Base-by-base conservation (phyloP, 2,888 invertebrate species). In the Drosophila antonietae region DNA sequence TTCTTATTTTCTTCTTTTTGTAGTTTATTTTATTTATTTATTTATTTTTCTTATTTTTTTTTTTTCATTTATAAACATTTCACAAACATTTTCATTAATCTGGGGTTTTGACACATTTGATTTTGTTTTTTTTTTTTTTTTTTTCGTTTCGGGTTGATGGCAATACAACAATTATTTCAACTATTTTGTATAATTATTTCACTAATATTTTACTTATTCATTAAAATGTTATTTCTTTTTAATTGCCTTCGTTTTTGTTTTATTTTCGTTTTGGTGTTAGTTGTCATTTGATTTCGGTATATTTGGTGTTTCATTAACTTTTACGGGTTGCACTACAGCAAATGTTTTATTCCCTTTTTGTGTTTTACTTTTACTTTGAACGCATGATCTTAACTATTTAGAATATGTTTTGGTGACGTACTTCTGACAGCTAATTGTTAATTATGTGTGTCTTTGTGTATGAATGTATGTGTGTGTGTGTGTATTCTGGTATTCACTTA, bases 131-230 rank as follows among this genome's bases (percentile, higher is more conserved):
- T 23, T 35, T 66, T 76, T 69, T 64, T 53, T 2, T 23, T 35
- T 66, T 76, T 66, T 76, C 18, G 18, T 67, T 73, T 74, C 41
- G 83, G 71, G 73, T 73, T 76, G 84, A 89, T 78, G 81, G 79
- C 78, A 73, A 79, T 80, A 81, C 86, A 86, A 86, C 86, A 86
- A 86, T 89, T 86, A 89, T 89, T 85, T 86, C 80, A 86, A 86
- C 89, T 86, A 88, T 89, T 82, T 69, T 85, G 83, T 88, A 88
- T 84, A 89, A 72, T 82, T 86, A 81, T 78, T 68, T 83, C 78
- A 85, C 88, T 77, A 83, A 83, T 67, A 68, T 74, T 75, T 73
- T 67, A 71, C 74, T 81, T 71, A 73, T 63, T 67, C 67, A 67
- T 80, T 77, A 73, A 75, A 80, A 76, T 72, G 68, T 66, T 65